Base-by-base conservation (phyloP, 2,797 vertebrate genomes). In the Rhyacichthys aspro region DNA sequence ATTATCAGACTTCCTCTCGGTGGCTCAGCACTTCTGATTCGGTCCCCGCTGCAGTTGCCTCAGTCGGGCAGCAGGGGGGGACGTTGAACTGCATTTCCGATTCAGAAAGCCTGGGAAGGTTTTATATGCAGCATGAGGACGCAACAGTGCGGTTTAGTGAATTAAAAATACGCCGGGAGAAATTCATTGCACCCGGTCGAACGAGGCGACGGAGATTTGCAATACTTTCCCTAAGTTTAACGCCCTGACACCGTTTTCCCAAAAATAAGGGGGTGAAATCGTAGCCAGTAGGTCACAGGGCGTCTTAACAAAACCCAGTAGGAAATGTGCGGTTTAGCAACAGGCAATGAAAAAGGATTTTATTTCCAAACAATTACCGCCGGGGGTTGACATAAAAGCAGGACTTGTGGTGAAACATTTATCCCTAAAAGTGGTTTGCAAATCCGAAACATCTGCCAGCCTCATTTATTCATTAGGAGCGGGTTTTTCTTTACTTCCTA, bases 1-100 rank as follows among this genome's bases (percentile, higher is more conserved):
- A 83, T 88, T 83, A 85, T 83, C 79, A 68, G 64, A 86, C 80
- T 88, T 86, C 83, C 86, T 85, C 76, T 83, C 64, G 67, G 69
- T 52, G 8, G 78, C 70, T 83, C 73, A 71, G 70, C 75, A 70
- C 38, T 70, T 59, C 63, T 66, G 9, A 15, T 28, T 46, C 55
- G n/a, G n/a, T 11, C 66, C 58, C 18, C 23, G 1, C 9, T 81
- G 81, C 69, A 78, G 71, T 77, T 63, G 10, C 38, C 14, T 0
- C 0, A 0, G 0, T 3, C 3, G 42, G 41, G 38, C 90, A 89
- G 79, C 11, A 23, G 81, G 82, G 78, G 88, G 89, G 69, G 71
- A 63, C 70, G 58, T 85, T 59, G 76, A 77, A 76, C 81, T 45
- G 38, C 23, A 15, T 23, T 74, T 53, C 28, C 11, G 10, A 53